Base-by-base conservation (phyloP, 2,797 vertebrate genomes). In the Hybognathus amarus region DNA sequence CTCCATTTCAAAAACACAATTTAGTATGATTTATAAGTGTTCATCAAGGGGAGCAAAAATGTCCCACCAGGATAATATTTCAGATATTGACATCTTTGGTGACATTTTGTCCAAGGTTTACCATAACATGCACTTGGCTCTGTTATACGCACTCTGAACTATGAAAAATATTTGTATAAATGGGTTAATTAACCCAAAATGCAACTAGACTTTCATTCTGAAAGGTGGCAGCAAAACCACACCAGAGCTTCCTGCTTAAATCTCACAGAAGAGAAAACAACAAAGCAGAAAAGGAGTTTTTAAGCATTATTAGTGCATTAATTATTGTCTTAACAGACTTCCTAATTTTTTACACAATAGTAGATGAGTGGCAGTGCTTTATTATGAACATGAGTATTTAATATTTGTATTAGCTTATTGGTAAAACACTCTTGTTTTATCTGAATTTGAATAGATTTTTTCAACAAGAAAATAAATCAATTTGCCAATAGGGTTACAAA, bases 181-280 rank as follows among this genome's bases (percentile, higher is more conserved):
- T 18, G 4, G 30, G 20, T 33, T 8, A 33, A 33, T 71, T 45
- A 20, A 40, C 8, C 13, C 24, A 24, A 54, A 47, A 63, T 73
- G 12, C 40, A 79, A 80, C 5, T 4, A 45, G n/a, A 74, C 18
- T 4, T 36, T 36, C 30, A 56, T 0, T 38, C 86, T 83, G 83
- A 22, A 83, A 89, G 88, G 61, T 83, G 88, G 84, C 86, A 89
- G 80, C 79, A 89, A 63, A 17, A 50, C 61, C 24, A 84, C 11
- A 2, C 33, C 38, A n/a, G 15, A 0, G 1, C 2, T 70, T 77
- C 15, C 12, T 11, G 22, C 8, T 75, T 59, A 4, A 33, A 59
- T 52, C 24, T 1, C 10, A n/a, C 56, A 54, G 13, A 9, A 33
- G 1, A 10, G 1, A 30, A 2, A 24, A 0, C 22, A 3, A 12